phyloP scores from a whole-genome alignment of 1,140 invertebrate genomes.

The Lordiphosa clarofinis region DNA sequence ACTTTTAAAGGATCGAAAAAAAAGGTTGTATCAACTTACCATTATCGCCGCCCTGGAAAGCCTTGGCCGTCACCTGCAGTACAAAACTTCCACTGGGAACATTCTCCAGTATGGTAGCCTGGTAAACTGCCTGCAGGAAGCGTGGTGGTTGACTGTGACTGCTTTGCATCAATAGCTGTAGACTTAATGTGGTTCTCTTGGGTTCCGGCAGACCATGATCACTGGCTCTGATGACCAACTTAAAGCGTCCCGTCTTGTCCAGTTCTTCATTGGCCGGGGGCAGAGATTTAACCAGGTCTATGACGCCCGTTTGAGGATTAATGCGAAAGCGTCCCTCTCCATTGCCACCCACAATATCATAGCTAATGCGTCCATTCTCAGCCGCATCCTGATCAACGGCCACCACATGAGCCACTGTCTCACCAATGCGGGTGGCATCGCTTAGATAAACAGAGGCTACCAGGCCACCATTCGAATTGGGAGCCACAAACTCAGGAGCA shows the following conservation, averaged over 20 bases:
- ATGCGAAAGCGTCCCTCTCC: conserved; percentile 89
- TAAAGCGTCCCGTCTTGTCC: conserved; percentile 81
- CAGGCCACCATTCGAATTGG: conserved; percentile 17
- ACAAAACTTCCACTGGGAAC: conserved; percentile 88
- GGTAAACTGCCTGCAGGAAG: conserved; percentile 88
- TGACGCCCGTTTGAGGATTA: conserved; percentile 87
- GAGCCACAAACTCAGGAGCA: conserved; percentile 86
- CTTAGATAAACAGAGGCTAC: conserved; percentile 80
- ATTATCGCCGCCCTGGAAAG: conserved; percentile 81
- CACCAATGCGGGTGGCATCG: conserved; percentile 82
- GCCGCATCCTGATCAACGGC: conserved; percentile 92
- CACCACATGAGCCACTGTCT: conserved; percentile 87
- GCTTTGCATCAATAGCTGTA: conserved; percentile 86
- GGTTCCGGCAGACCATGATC: conserved; percentile 89
- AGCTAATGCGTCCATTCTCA: conserved; percentile 92
- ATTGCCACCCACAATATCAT: conserved; percentile 91
- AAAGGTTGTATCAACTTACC: conserved; percentile 32
- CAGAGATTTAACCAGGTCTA: conserved; percentile 87
- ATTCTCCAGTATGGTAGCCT: conserved; percentile 90
- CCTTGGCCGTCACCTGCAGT: conserved; percentile 87
- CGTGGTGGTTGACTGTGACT: conserved; percentile 89
- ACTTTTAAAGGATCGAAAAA: too few relatives aligned
- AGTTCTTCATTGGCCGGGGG: conserved; percentile 52
- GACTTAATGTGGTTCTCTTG: conserved; percentile 83
- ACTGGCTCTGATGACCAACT: conserved; percentile 88